Percentiles rank a stretch among this genome's conserved stretches.
Evolutionary conservation across 2,113 vertebrate genomes (phyloP).

Genomic region (Cololabis saira): DNA sequence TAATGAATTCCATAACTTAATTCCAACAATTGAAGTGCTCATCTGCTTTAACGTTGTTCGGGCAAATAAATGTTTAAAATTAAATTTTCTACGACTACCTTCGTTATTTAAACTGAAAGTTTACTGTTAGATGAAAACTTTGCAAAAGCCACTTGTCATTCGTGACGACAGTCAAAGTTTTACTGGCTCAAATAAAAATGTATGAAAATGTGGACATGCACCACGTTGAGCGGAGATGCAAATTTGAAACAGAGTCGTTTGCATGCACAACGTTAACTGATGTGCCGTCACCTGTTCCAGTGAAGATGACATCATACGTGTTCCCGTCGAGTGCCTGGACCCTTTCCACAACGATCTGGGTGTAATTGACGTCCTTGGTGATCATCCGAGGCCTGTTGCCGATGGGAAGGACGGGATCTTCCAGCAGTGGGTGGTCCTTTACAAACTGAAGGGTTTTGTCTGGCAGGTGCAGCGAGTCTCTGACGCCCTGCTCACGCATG

Average conservation of each 20-base stretch:
- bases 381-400: conserved; percentile 88
- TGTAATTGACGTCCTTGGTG: conserved; percentile 91
- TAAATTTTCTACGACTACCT: too few species aligned
- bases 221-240: background rate
- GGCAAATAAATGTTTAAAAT: too few species aligned
- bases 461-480: conserved; percentile 89
- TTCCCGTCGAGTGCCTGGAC: conserved; percentile 87
- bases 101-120: too few species aligned
- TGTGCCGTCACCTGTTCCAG: conserved; percentile 86
- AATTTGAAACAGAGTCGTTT: background rate
- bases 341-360: conserved; percentile 93
- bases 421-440: conserved; percentile 96
- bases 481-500: conserved; percentile 86
- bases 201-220: too few species aligned
- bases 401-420: conserved; percentile 89
- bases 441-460: conserved; percentile 97
- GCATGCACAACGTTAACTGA: background rate
- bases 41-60: too few species aligned
- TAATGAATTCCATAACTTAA: too few species aligned
- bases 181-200: too few species aligned
- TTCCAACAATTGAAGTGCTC: too few species aligned
- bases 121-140: too few species aligned
- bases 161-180: too few species aligned
- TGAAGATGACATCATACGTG: conserved; percentile 91
- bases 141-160: too few species aligned